Evolutionary conservation across 2,797 vertebrate genomes (phyloP).

Genomic region (Tolypeutes matacus): DNA sequence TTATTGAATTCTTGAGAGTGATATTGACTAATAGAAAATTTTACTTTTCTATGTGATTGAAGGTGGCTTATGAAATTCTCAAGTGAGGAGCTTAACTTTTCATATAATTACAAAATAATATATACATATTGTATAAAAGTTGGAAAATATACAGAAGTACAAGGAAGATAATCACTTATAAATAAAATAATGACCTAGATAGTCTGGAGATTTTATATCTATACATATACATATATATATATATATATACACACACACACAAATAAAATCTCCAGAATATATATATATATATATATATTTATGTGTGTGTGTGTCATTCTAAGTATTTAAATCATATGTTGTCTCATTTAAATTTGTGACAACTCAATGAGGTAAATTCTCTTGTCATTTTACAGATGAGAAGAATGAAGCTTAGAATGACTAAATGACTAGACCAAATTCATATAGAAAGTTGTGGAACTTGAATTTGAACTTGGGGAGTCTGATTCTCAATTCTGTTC

Average conservation of each 20-base stretch:
- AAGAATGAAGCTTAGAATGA: not conserved
- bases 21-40: not conserved
- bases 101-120: not conserved
- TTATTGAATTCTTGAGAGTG: constrained; percentile 47
- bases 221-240: not conserved
- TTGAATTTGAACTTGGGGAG: not conserved
- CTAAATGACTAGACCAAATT: constrained; percentile 32
- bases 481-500: not conserved
- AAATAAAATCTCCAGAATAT: not conserved
- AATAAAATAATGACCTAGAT: not conserved
- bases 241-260: not conserved
- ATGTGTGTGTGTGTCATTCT: not conserved
- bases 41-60: not conserved
- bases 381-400: not conserved
- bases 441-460: not conserved
- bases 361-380: not conserved
- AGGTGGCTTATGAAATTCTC: not conserved
- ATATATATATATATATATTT: not conserved
- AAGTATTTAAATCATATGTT: not conserved
- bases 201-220: not conserved
- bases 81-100: constrained; percentile 34
- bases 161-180: not conserved
- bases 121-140: not conserved
- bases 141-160: not conserved
- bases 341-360: not conserved